phyloP scores from a whole-genome alignment of 2,113 vertebrate genomes.

The Xyrauchen texanus region DNA sequence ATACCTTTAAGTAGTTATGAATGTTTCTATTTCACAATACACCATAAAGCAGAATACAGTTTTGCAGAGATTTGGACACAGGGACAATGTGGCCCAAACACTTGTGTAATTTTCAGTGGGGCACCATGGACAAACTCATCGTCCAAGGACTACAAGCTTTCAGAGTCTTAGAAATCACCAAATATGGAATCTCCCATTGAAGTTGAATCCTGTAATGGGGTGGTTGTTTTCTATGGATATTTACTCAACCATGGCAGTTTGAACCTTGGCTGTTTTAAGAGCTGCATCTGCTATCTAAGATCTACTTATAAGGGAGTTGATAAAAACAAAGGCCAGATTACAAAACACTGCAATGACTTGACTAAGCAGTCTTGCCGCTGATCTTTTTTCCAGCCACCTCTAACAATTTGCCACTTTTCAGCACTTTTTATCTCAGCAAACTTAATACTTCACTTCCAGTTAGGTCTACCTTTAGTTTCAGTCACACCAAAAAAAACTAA shows the following conservation, averaged over 20 bases:
- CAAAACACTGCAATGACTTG: conserved; percentile 27
- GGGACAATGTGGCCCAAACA: too few species aligned
- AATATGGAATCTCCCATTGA: conserved; percentile 64
- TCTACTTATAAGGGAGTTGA: conserved; percentile 53
- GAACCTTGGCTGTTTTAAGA: conserved; percentile 71
- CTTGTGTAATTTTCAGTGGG: too few species aligned
- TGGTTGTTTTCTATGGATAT: conserved; percentile 53
- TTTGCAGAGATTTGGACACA: too few species aligned
- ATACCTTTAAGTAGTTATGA: too few species aligned
- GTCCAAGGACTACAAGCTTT: too few species aligned
- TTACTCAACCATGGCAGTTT: conserved; percentile 65
- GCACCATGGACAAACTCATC: too few species aligned
- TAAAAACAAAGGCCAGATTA: conserved; percentile 53
- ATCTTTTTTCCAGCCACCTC: conserved; percentile 22
- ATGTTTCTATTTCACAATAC: too few species aligned
- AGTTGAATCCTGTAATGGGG: conserved; percentile 19
- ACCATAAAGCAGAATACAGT: too few species aligned
- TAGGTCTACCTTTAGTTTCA: too few species aligned
- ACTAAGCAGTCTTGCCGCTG: conserved; percentile 57
- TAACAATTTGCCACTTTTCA: background rate
- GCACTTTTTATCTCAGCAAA: too few species aligned
- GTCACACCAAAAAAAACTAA: too few species aligned
- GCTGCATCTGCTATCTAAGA: conserved; percentile 59
- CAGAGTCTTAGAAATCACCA: conserved; percentile 63
- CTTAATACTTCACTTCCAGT: too few species aligned